Base-by-base conservation (phyloP, 2,888 invertebrate genomes). In the Macrophya annulata region DNA sequence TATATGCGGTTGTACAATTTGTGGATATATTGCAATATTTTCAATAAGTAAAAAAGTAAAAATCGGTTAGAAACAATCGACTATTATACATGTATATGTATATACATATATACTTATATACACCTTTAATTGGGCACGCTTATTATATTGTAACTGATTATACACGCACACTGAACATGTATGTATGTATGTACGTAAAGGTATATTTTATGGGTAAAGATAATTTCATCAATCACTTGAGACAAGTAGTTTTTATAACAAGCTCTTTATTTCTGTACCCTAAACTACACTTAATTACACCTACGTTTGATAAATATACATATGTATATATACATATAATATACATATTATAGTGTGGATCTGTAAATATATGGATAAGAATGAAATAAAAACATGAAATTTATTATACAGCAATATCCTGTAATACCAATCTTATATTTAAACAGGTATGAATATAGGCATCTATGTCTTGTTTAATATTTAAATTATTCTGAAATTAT, bases 61-160 rank as follows among this genome's bases (percentile, higher is more conserved):
- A 37, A 37, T 72, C n/a, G 17, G n/a, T 55, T 55, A 21, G 21
- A 43, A 72, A 72, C 40, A 72, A 72, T 72, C 43, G 10, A 43
- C 37, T n/a, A 72, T n/a, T 31, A 31, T 31, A 72, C 43, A 5
- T n/a, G 0, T 40, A 71, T 17, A 8, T 43, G 3, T 43, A 31
- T 43, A 72, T 31, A 31, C 31, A 72, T 72, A 5, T n/a, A 0
- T 40, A 71, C n/a, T n/a, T n/a, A 8, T 72, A 9, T 43, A 31
- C 71, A 72, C 71, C 71, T 43, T n/a, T 55, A 55, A 72, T 72
- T 40, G n/a, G 40, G 40, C 71, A 72, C 71, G 43, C 43, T n/a
- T 72, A 4, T 43, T 72, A 10, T 62, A 62, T 25, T 62, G 25
- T 25, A 62, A 62, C 8, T 55, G 55, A 55, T 55, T 55, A 62